phyloP scores from a whole-genome alignment of 2,888 invertebrate genomes.

The Dysmachus trigonus region DNA sequence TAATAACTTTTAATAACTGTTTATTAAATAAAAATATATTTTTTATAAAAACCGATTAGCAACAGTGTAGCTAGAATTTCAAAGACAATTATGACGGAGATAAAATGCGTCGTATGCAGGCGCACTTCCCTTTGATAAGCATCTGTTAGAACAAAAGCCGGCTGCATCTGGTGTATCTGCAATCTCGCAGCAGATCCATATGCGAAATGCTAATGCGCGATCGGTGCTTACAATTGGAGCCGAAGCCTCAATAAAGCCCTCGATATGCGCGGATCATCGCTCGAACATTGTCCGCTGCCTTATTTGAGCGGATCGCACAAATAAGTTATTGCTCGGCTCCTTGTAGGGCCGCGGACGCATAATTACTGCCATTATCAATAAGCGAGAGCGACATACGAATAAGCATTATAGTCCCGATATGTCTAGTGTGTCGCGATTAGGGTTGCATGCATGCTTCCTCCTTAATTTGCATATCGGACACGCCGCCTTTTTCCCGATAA shows the following conservation, averaged over 20 bases:
- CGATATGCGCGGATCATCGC: neutral
- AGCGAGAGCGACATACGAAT: neutral
- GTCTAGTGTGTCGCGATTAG: slow-evolving; percentile 20
- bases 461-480: slow-evolving; percentile 11
- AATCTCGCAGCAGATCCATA: neutral
- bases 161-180: neutral
- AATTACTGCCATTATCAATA: slow-evolving; percentile 24
- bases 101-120: neutral
- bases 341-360: slow-evolving; percentile 13
- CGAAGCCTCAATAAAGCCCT: slow-evolving; percentile 5
- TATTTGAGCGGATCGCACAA: neutral
- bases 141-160: neutral
- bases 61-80: neutral
- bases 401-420: slow-evolving; percentile 34
- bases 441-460: neutral
- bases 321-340: slow-evolving; percentile 15
- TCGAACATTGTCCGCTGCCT: neutral
- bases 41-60: no score
- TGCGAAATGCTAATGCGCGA: neutral
- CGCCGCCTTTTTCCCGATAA: neutral
- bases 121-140: neutral
- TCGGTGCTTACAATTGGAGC: no score
- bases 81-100: neutral
- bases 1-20: no score
- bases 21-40: no score